Percentiles rank a stretch among this genome's conserved stretches.
Conservation (phyloP, 2,888 invertebrate species). For the Siphlonurus alternatus region DNA sequence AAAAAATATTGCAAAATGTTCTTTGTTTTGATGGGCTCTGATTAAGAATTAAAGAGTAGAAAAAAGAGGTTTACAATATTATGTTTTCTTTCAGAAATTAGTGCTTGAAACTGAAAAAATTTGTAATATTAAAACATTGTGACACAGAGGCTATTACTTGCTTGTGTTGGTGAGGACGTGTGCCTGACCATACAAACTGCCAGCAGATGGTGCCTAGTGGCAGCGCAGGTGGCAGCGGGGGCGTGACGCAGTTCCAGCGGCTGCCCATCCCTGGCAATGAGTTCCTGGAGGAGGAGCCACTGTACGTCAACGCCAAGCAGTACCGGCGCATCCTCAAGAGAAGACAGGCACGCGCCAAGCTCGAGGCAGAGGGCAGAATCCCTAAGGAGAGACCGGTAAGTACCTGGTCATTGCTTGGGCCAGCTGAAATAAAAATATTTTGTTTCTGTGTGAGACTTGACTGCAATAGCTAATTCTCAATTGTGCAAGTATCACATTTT, state of each 20-base stretch:
- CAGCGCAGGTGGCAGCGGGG: conserved; percentile 18
- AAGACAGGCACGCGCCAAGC: conserved; percentile 81
- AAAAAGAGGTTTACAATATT: no score
- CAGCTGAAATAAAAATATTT: background rate
- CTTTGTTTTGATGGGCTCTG: no score
- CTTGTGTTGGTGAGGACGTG: no score
- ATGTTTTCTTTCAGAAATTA: conserved; percentile 8
- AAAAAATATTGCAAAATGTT: no score
- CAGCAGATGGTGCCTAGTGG: conserved; percentile 35
- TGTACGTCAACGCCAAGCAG: conserved; percentile 97
- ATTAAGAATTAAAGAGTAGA: no score
- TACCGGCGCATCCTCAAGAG: conserved; percentile 91
- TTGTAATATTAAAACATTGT: no score
- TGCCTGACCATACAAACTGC: no score
- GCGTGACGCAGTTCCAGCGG: conserved; percentile 33
- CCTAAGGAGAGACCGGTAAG: conserved; percentile 85
- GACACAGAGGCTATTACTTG: no score
- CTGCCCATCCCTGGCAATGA: conserved; percentile 43
- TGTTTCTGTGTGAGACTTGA: no score
- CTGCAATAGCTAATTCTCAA: no score
- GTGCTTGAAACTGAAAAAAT: no score
- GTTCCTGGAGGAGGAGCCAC: conserved; percentile 76
- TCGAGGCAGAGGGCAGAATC: conserved; percentile 89
- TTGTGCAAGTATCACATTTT: no score
- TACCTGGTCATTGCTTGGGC: conserved; percentile 11